Evolutionary conservation across 2,888 invertebrate species (phyloP).

Genomic region (Heteropelma amictum): DNA sequence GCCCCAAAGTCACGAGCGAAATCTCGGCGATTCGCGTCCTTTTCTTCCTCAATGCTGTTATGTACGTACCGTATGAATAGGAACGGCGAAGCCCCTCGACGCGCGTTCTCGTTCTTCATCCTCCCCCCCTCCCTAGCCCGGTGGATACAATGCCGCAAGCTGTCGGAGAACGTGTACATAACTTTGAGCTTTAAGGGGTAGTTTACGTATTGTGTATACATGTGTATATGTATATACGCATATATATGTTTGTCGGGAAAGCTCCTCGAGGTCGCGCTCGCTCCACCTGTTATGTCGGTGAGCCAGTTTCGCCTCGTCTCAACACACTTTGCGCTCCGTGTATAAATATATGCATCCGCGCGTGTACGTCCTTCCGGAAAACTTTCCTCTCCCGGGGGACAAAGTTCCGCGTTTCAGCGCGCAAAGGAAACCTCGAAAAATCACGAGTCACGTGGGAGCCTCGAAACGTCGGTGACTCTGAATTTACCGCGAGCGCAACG

Average conservation of each 20-base stretch:
- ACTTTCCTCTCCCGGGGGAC: conserved; percentile 29
- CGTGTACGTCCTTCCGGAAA: conserved; percentile 17
- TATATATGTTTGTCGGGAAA: too few species aligned
- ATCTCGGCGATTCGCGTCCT: too few species aligned
- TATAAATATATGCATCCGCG: background rate
- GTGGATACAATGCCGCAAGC: background rate
- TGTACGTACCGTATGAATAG: too few species aligned
- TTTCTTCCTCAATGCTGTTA: too few species aligned
- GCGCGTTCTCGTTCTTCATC: background rate
- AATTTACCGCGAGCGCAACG: too few species aligned
- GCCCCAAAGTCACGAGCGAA: too few species aligned
- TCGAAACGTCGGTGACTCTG: too few species aligned
- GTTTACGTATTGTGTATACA: background rate
- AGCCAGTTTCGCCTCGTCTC: conserved; percentile 23
- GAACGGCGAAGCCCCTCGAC: too few species aligned
- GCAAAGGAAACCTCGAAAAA: too few species aligned
- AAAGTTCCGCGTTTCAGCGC: too few species aligned
- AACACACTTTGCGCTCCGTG: background rate
- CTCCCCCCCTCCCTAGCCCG: background rate
- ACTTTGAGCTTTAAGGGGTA: background rate
- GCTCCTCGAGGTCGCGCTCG: too few species aligned
- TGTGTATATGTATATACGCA: background rate
- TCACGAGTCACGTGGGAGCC: too few species aligned
- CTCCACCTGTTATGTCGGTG: conserved; percentile 47
- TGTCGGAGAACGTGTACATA: conserved; percentile 1